Evolutionary conservation across 2,888 invertebrate species (phyloP).

Genomic region (Netelia virgata): DNA sequence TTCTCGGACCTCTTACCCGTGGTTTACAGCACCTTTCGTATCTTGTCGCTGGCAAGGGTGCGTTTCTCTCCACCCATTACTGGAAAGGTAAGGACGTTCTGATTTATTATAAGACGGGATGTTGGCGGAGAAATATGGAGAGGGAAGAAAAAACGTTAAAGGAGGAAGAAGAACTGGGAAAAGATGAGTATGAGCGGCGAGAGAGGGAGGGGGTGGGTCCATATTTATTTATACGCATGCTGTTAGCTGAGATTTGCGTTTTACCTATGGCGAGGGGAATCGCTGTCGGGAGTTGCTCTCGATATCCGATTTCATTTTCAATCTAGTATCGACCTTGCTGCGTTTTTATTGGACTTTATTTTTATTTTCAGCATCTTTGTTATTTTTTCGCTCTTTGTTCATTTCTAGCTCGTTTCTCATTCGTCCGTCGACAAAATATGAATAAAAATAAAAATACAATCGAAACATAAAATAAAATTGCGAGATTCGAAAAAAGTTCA

Average conservation of each 20-base stretch:
- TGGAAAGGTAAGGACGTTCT: constrained; percentile 48
- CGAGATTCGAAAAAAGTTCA: too few species aligned
- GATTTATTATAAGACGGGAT: constrained; percentile 53
- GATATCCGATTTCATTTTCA: too few species aligned
- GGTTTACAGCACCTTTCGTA: neutral
- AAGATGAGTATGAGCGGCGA: neutral
- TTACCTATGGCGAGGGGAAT: constrained; percentile 19
- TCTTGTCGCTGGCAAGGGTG: constrained; percentile 28
- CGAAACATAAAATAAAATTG: too few species aligned
- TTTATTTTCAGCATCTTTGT: too few species aligned
- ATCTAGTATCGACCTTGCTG: too few species aligned
- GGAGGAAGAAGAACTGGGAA: neutral
- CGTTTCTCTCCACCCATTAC: constrained; percentile 42
- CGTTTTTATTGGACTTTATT: too few species aligned
- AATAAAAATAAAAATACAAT: too few species aligned
- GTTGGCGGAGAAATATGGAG: neutral
- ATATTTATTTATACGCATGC: constrained; percentile 68
- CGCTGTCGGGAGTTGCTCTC: neutral
- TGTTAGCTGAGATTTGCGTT: constrained; percentile 53
- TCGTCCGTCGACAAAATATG: too few species aligned
- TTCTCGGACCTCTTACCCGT: constrained; percentile 14
- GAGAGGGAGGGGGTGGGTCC: constrained; percentile 35
- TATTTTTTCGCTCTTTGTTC: too few species aligned
- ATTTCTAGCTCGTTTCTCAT: too few species aligned
- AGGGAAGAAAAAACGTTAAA: constrained; percentile 8